Percentiles rank a stretch among this genome's conserved stretches.
These are phyloP conservation scores for Nycticebus coucang DNA, from an alignment of 2,113 vertebrate genomes.

Conservation along the genomic window DNA sequence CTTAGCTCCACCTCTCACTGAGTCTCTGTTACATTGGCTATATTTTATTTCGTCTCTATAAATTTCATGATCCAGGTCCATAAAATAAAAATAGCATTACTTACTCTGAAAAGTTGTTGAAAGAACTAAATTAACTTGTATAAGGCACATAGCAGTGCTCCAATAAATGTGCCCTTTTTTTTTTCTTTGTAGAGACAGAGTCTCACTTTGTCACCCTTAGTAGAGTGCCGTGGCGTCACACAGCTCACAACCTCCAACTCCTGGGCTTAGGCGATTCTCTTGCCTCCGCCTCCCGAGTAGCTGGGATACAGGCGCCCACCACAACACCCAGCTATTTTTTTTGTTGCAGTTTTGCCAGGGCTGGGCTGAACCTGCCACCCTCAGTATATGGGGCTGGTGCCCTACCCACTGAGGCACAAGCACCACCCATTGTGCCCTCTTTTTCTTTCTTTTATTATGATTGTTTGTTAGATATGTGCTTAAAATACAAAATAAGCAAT, in stretches of 20 bases:
- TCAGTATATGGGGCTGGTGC: too few species aligned
- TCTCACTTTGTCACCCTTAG: not conserved
- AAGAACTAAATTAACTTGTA: not conserved
- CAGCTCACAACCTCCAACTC: too few species aligned
- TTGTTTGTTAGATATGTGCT: not conserved
- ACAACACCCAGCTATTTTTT: too few species aligned
- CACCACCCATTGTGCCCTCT: too few species aligned
- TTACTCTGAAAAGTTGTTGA: not conserved
- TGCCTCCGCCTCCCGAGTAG: too few species aligned
- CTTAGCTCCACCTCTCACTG: not conserved
- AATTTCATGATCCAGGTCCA: not conserved
- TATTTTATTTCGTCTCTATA: not conserved
- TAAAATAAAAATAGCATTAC: not conserved
- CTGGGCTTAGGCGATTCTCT: too few species aligned
- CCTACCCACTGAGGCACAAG: too few species aligned
- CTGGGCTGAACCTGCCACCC: too few species aligned
- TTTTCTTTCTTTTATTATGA: not conserved
- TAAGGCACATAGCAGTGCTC: not conserved
- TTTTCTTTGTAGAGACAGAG: too few species aligned
- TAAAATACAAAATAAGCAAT: slow-evolving; percentile 9
- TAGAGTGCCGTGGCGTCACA: too few species aligned
- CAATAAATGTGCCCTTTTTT: not conserved
- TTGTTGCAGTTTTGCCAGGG: too few species aligned
- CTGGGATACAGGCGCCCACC: too few species aligned
- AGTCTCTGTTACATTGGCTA: not conserved